phyloP scores from a whole-genome alignment of 1,140 invertebrate genomes.

The Daktulosphaira vitifoliae region DNA sequence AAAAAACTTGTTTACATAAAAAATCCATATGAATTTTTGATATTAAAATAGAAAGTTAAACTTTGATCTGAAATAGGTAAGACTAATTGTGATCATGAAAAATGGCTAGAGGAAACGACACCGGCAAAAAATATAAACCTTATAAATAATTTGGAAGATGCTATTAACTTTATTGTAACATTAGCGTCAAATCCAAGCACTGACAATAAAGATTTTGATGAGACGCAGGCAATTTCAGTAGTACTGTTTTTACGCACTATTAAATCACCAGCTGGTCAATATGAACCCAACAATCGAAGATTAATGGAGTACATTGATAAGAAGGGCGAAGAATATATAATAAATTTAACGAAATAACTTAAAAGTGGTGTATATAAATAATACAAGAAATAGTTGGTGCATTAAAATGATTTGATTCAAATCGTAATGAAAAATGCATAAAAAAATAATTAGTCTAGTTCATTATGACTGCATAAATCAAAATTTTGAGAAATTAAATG shows the following conservation, averaged over 20 bases:
- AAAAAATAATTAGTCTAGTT: too few relatives aligned
- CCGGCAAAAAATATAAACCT: conserved; percentile 11
- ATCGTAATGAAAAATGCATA: too few relatives aligned
- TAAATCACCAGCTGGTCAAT: neutral
- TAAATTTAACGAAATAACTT: too few relatives aligned
- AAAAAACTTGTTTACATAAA: too few relatives aligned
- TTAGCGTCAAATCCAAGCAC: neutral
- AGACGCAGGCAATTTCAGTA: conserved; percentile 18
- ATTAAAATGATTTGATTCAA: too few relatives aligned
- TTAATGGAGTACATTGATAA: conserved; percentile 21
- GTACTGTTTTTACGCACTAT: conserved; percentile 14
- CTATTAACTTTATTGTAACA: conserved; percentile 3
- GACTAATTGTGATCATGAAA: neutral
- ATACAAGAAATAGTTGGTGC: too few relatives aligned
- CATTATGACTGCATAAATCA: too few relatives aligned
- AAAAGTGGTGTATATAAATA: too few relatives aligned
- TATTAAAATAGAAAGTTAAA: too few relatives aligned
- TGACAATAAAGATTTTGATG: neutral
- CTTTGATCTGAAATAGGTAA: neutral
- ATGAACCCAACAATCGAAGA: neutral
- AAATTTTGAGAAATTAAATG: too few relatives aligned
- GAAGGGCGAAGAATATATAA: conserved; percentile 20
- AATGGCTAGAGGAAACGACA: conserved; percentile 6
- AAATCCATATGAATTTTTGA: too few relatives aligned
- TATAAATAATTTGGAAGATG: conserved; percentile 14